Base-by-base conservation (phyloP, 2,888 invertebrate species). In the Didymodactylos carnosus region DNA sequence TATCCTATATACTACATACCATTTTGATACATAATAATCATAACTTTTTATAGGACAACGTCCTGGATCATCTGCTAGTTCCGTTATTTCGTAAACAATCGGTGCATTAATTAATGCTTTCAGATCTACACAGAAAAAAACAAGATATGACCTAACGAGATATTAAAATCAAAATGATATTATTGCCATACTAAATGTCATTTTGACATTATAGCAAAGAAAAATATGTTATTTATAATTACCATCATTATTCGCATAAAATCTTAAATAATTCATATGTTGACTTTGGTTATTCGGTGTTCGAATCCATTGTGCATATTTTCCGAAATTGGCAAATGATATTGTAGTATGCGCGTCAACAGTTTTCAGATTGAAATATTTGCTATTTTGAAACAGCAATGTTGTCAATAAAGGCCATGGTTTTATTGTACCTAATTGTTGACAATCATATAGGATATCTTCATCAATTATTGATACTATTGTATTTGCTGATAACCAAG, bases 1-100 rank as follows among this genome's bases (percentile, higher is more conserved):
- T n/a, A 46, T 8, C 2, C n/a, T 10, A 19, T 35, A 2, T 62
- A 3, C 4, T n/a, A 35, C 19, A 35, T 62, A 62, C 62, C 94
- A 94, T 88, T 94, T 94, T 7, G 92, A 93, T 78, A 94, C 88
- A 84, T 94, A 95, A 85, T 94, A 94, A 86, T 94, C 94, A 81
- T 93, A 94, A 70, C 94, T 85, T 83, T 93, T 93, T 11, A 94
- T 93, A 76, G 94, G 94, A 87, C 95, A 95, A 77, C 93, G 87
- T 19, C 93, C 85, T 0, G 93, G 92, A 84, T 93, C 92, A 76
- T 91, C 91, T 83, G 91, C 89, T 80, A 94, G 93, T 84, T 94
- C 94, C 82, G 91, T 90, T 80, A 94, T 92, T 81, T 94, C 94
- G 80, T 80, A 82, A 11, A 62, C 35, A 10, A 11, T 35, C n/a